Base-by-base conservation (phyloP, 2,113 vertebrate species). In the Egretta garzetta region DNA sequence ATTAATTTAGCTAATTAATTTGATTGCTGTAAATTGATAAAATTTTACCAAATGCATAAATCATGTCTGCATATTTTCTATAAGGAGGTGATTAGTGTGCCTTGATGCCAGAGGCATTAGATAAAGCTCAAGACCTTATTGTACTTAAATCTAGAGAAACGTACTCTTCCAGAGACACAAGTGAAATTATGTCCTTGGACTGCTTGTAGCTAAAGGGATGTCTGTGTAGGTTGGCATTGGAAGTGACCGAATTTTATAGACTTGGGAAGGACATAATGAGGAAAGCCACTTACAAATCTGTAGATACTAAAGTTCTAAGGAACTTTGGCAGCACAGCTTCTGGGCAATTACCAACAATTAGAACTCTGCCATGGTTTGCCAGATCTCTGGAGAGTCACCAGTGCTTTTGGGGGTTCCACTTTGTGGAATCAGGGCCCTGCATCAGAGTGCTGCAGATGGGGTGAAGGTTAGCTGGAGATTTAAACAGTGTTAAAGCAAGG, bases 1-100 rank as follows among this genome's bases (percentile, higher is more conserved):
- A 95, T 96, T 94, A 94, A 91, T 93, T 91, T 67, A 88, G 53
- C 64, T 97, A 88, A 96, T 98, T 97, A 96, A 93, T 90, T 94
- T 97, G 93, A 97, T 97, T 97, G 94, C 95, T 82, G 66, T 73
- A 96, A 96, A 88, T 95, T 88, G 83, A 76, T 64, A 95, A 90
- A 84, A 82, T 70, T 92, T 95, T 94, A 80, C 50, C 41, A 90
- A 97, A 96, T 4, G 43, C 52, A 91, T 96, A 90, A 97, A 95
- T 91, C 60, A 88, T 59, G 67, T 70, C 89, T 86, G 73, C 24
- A 5, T 91, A 76, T 77, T 91, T 93, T 93, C 84, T 93, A 3
- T 74, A 94, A 53, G 53, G 45, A 93, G 53, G n/a, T 95, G 89
- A 93, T 94, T 94, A 94, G 55, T 70, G 55, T 82, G 37, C 35